Base-by-base conservation (phyloP, 2,888 invertebrate species). In the Rhingia campestris region DNA sequence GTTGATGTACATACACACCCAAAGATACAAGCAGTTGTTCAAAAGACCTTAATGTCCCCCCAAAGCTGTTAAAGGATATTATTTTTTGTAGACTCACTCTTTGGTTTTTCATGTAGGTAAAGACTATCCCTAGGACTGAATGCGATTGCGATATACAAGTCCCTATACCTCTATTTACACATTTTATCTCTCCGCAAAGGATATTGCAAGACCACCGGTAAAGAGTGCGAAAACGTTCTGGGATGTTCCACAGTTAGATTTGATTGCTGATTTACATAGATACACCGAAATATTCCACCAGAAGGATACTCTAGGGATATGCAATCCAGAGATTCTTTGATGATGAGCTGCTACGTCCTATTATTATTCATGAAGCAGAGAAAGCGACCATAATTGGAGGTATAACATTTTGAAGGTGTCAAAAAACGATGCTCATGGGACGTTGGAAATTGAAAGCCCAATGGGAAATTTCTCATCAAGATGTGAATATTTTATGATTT, bases 341-440 rank as follows among this genome's bases (percentile, higher is more conserved):
- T 47, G 33, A 63, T 35, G 61, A 47, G 61, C 47, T 58, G 9
- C n/a, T 45, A 45, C 7, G 6, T 12, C 12, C 35, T 47, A 45
- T 49, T 45, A 47, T 35, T 63, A 63, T 63, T 63, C 63, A 63
- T 63, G 49, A 63, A n/a, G 14, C 47, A 37, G 6, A 35, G 3
- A 63, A 49, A 47, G 63, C 35, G 9, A 7, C 6, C 22, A 33
- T 47, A 63, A 63, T 63, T 63, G 37, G 47, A 47, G 35, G 39
- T 6, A 63, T 49, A 63, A 49, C 63, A 37, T 63, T 49, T 63
- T 43, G n/a, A 43, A 63, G 63, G 63, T 63, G 63, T 49, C 63
- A 49, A 63, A 59, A 37, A 37, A 3, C 22, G 9, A 37, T 47
- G 37, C 45, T 33, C 47, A 61, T 33, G 45, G 45, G 33, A 32